A percentile compares a stretch with the other conserved stretches of the same genome.
These are phyloP conservation scores for Petrolisthes cinctipes DNA, from an alignment of 2,888 invertebrate species.

Conservation along the genomic window DNA sequence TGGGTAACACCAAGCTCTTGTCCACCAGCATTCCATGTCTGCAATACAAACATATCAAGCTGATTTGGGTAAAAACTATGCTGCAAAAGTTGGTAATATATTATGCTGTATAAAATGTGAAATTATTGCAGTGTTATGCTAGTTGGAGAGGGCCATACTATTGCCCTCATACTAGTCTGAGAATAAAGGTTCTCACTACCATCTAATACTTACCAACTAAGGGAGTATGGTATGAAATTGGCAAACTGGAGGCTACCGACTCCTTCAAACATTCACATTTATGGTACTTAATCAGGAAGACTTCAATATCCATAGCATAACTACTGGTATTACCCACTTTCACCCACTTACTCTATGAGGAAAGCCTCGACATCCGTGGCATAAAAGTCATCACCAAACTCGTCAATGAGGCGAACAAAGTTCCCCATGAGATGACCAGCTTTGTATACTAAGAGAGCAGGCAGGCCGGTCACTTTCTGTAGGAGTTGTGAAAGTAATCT, in stretches of 20 bases:
- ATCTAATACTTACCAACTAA: too few relatives aligned
- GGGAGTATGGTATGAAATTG: too few relatives aligned
- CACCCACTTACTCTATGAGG: conserved; percentile 77
- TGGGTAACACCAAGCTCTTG: conserved; percentile 45
- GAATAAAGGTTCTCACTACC: too few relatives aligned
- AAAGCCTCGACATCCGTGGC: conserved; percentile 90
- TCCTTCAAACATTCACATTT: too few relatives aligned
- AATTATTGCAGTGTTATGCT: too few relatives aligned
- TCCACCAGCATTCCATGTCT: conserved; percentile 60
- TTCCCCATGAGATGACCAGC: conserved; percentile 91
- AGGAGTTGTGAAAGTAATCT: background rate
- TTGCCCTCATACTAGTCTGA: too few relatives aligned
- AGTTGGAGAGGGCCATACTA: too few relatives aligned
- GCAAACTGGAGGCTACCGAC: too few relatives aligned
- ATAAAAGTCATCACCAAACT: conserved; percentile 91
- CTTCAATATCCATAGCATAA: too few relatives aligned
- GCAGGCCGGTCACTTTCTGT: conserved; percentile 83
- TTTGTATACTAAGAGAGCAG: conserved; percentile 92
- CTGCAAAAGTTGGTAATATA: background rate
- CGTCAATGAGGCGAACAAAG: conserved; percentile 87
- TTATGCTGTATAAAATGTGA: too few relatives aligned
- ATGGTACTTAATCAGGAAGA: too few relatives aligned
- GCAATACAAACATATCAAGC: background rate
- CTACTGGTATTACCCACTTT: background rate
- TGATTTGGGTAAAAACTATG: background rate